Percentiles rank a stretch among this genome's conserved stretches.
These are phyloP conservation scores for Caenorhabditis drosophilae DNA, from an alignment of 2,888 invertebrate genomes.

Conservation along the genomic window DNA sequence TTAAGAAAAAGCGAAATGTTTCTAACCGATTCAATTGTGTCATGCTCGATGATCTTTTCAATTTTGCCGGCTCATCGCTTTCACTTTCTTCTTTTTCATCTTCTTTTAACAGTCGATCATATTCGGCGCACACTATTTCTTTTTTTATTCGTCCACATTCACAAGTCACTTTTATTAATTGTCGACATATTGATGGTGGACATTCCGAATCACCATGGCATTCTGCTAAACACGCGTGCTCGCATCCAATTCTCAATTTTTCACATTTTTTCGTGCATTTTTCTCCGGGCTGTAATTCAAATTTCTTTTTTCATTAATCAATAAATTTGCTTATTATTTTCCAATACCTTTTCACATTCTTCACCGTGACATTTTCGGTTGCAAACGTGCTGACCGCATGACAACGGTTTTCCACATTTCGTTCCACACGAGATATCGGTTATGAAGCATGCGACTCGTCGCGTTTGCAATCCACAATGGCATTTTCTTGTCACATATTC, in stretches of 20 bases:
- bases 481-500: constrained; percentile 85
- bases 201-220: constrained; percentile 80
- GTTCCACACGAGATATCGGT: constrained; percentile 77
- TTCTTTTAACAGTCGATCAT: constrained; percentile 21
- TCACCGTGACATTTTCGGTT: constrained; percentile 81
- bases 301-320: background rate
- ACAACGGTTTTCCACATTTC: constrained; percentile 81
- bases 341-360: constrained; percentile 72
- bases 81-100: constrained; percentile 9
- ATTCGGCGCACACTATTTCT: constrained; percentile 43
- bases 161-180: constrained; percentile 54
- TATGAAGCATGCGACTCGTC: constrained; percentile 86
- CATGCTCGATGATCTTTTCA: constrained; percentile 23
- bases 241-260: constrained; percentile 78
- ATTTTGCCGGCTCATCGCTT: constrained; percentile 5
- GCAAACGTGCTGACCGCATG: constrained; percentile 85
- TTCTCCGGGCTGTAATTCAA: constrained; percentile 36
- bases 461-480: constrained; percentile 77
- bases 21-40: constrained; percentile 21
- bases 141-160: constrained; percentile 54
- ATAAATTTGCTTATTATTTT: background rate
- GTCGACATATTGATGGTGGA: constrained; percentile 76
- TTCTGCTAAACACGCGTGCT: constrained; percentile 83
- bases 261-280: constrained; percentile 77
- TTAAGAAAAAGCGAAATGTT: constrained; percentile 2